phyloP scores from a whole-genome alignment of 2,113 vertebrate genomes.

The Pagrus major region DNA sequence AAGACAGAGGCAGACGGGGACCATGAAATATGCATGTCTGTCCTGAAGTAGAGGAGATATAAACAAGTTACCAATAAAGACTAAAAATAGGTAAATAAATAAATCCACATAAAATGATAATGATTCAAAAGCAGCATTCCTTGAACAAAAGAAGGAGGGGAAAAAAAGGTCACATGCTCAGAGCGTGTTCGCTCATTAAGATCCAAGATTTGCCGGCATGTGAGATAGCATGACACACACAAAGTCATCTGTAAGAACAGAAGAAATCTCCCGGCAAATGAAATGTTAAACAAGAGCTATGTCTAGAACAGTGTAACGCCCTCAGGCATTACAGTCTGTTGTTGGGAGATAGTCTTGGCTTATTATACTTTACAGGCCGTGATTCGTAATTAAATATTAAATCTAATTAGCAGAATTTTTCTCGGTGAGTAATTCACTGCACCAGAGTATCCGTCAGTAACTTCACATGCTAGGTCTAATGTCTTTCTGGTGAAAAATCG shows the following conservation, averaged over 20 bases:
- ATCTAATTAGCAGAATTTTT: slow-evolving; percentile 51
- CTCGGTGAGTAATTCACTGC: slow-evolving; percentile 6
- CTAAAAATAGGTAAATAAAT: slow-evolving; percentile 13
- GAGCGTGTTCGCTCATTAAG: slow-evolving; percentile 37
- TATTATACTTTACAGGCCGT: slow-evolving; percentile 52
- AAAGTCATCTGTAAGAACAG: slow-evolving; percentile 35
- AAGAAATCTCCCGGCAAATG: slow-evolving; percentile 59
- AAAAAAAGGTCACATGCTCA: slow-evolving; percentile 12
- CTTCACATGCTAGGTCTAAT: neutral
- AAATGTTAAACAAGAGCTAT: slow-evolving; percentile 71
- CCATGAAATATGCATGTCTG: slow-evolving; percentile 54
- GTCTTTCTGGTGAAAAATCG: neutral
- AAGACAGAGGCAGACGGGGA: slow-evolving; percentile 25
- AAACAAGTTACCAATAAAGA: slow-evolving; percentile 10
- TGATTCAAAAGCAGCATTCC: neutral
- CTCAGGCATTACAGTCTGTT: slow-evolving; percentile 61
- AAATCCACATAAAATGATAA: neutral
- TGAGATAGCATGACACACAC: slow-evolving; percentile 40
- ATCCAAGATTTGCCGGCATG: slow-evolving; percentile 18
- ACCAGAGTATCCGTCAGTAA: slow-evolving; percentile 5
- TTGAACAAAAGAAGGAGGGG: neutral
- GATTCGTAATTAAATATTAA: slow-evolving; percentile 73
- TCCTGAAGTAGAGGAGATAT: slow-evolving; percentile 11
- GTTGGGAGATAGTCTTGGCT: slow-evolving; percentile 59
- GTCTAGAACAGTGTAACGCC: slow-evolving; percentile 63